Evolutionary conservation across 2,797 vertebrate species (phyloP), one percentile per base, ranked within the genome.

Genomic region (Tympanoctomys barrerae): DNA sequence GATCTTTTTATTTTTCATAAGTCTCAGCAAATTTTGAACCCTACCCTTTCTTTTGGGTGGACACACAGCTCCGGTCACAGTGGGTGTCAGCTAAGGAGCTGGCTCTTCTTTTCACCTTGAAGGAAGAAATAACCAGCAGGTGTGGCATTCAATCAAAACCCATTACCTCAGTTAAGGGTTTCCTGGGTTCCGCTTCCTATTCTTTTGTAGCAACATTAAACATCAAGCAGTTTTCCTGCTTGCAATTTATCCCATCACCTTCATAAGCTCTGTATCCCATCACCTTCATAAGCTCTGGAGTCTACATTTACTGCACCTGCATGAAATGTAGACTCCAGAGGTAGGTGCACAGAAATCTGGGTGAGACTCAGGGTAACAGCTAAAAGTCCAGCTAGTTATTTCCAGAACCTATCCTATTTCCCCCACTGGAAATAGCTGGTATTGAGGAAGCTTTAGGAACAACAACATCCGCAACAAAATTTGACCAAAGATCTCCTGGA

Each of bases 201-300:
- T 80, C 70, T 94, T 94, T 64, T 62, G 31, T 57, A 73, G 22
- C 22, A 71, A 81, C 57, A 82, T 92, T 78, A 92, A 95, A 77
- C 39, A 92, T 84, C 46, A 54, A 78, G 22, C 7, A 18, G 18
- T 83, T 96, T 89, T 78, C 70, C 4, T 68, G 49, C n/a, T 26
- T 61, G 2, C 1, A 24, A 77, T 78, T 93, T 87, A 49, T 86
- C 46, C 79, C 14, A 26, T 49, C 52, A 36, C 42, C 39, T 77
- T 80, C 10, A 24, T 64, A 86, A 73, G 36, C 19, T 42, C 59
- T 66, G 12, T 54, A 70, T 39, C 39, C 39, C 39, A 39, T 4
- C 39, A 39, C n/a, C 66, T 77, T 79, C 7, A 19, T 70, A 92
- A 77, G 54, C n/a, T 46, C 54, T n/a, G 39, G 39, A 39, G 39